Evolutionary conservation across 2,888 invertebrate genomes (phyloP), one percentile per base, ranked within the genome.

Genomic region (Dicycla oo): DNA sequence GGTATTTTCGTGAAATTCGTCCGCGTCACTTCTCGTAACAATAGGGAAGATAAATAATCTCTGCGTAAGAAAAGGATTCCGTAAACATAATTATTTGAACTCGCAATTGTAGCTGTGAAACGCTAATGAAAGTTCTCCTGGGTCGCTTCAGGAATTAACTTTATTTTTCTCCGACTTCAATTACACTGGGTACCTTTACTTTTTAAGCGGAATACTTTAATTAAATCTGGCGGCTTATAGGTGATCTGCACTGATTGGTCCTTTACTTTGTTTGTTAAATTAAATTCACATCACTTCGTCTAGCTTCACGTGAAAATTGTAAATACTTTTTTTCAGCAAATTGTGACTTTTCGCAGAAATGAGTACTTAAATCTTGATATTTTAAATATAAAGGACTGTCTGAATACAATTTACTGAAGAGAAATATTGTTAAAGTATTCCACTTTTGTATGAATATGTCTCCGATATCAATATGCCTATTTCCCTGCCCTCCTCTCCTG

Each of bases 71-170:
- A 96, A 96, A 95, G 95, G 95, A 95, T 95, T 95, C 93, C 92
- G 94, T 94, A 94, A 95, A 95, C 93, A 94, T 94, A 95, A 96
- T 96, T 96, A 95, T 95, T 95, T 94, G 93, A 94, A 94, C 93
- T 94, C 93, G 93, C 93, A 94, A 94, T 94, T 93, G 94, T 94
- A 94, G 93, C 93, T 90, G 93, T 93, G 92, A 94, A 92, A 91
- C 91, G 91, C 92, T 93, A 94, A 94, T 94, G 94, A 94, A 94
- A 94, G 92, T 93, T 93, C 90, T 91, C 89, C 88, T 88, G 89
- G 88, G 90, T 88, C 89, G 90, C 91, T 92, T 88, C 85, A 90
- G 86, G 91, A 94, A 93, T 94, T 94, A 92, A 93, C 90, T 93
- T 90, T 91, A 90, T 92, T 92, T 92, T 91, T 90, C 89, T 89